These are phyloP conservation scores for Procavia capensis DNA, from an alignment of 2,113 vertebrate genomes.

Conservation along the genomic window DNA sequence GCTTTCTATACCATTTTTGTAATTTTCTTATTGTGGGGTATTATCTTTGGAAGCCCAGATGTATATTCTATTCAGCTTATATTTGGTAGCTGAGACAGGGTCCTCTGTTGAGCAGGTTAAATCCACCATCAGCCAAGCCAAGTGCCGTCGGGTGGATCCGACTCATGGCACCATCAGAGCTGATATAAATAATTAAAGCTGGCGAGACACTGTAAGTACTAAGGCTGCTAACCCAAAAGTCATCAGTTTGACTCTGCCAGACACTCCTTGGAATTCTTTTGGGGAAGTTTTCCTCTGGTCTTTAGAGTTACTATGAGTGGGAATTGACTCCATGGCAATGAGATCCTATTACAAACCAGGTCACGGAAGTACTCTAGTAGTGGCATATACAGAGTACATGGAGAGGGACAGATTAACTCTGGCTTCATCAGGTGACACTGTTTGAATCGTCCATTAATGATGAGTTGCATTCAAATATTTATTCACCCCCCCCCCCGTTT, in stretches of 20 bases:
- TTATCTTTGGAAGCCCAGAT: not conserved
- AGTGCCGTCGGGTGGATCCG: no score
- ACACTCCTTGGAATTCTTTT: no score
- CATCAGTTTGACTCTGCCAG: no score
- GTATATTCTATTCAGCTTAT: not conserved
- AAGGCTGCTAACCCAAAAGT: no score
- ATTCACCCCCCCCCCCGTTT: not conserved
- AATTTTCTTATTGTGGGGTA: not conserved
- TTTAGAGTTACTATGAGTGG: no score
- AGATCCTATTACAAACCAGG: constrained; percentile 11
- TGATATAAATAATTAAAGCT: not conserved
- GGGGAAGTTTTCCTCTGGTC: no score
- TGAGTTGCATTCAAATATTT: not conserved
- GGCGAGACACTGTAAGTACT: no score
- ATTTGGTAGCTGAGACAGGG: not conserved
- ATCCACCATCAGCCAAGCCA: not conserved
- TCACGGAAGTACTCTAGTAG: not conserved
- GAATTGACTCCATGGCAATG: no score
- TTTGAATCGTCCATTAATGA: not conserved
- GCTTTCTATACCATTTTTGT: not conserved
- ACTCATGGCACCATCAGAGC: not conserved
- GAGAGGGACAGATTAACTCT: not conserved
- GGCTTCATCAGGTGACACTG: not conserved
- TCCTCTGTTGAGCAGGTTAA: not conserved
- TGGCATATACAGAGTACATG: not conserved